Percentiles rank a stretch among this genome's conserved stretches.
Conservation (phyloP, 2,113 vertebrate genomes). For the Corythaixoides concolor region DNA sequence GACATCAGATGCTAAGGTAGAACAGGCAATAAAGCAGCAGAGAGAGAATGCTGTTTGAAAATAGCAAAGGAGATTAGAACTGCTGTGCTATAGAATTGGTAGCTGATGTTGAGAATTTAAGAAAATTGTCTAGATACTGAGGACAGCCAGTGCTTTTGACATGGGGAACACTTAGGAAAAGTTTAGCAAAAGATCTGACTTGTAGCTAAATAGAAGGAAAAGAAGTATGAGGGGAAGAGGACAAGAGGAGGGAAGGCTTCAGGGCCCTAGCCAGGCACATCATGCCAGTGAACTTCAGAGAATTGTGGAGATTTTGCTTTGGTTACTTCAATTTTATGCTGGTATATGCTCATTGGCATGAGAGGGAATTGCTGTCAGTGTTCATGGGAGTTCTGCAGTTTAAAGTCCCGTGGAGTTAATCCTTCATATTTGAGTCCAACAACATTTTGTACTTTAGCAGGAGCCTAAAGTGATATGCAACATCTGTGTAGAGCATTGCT, state of each 20-base stretch:
- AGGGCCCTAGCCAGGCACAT: neutral
- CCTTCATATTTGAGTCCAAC: neutral
- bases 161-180: neutral
- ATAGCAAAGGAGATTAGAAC: neutral
- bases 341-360: neutral
- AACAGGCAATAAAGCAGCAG: neutral
- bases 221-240: neutral
- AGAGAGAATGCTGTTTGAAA: neutral
- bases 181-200: neutral
- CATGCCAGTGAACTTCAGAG: neutral
- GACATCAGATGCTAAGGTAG: neutral
- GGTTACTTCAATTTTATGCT: accelerated
- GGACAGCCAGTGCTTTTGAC: neutral
- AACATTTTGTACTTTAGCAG: neutral
- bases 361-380: neutral
- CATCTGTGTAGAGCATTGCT: slow-evolving; percentile 56
- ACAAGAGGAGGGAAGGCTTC: neutral
- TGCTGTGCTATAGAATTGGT: neutral
- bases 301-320: neutral
- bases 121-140: neutral
- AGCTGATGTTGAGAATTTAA: neutral
- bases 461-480: neutral
- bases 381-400: neutral
- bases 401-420: slow-evolving; percentile 8
- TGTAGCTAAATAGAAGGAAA: neutral